A percentile compares a stretch with the other conserved stretches of the same genome.
These are phyloP conservation scores for Stramonita haemastoma DNA, from an alignment of 2,888 invertebrate species.

Conservation along the genomic window DNA sequence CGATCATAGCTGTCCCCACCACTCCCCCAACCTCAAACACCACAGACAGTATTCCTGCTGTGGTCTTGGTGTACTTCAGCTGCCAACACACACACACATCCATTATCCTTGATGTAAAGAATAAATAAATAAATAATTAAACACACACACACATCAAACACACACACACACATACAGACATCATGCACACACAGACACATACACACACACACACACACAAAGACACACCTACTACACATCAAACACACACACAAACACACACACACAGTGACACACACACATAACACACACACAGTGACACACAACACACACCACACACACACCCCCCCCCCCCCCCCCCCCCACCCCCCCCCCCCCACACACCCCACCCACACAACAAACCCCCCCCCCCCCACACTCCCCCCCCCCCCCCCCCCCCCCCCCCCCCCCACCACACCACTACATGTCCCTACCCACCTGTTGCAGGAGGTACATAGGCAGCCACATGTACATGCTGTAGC, in stretches of 20 bases:
- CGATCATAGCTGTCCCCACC: slow-evolving; percentile 78
- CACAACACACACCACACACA: neutral
- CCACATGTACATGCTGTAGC: slow-evolving; percentile 80
- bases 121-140: too few species aligned
- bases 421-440: too few species aligned
- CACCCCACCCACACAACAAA: too few species aligned
- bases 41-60: slow-evolving; percentile 79
- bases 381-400: too few species aligned
- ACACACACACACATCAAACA: neutral
- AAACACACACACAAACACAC: neutral
- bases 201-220: too few species aligned
- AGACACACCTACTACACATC: too few species aligned
- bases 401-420: too few species aligned
- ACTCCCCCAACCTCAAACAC: slow-evolving; percentile 79
- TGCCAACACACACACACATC: slow-evolving; percentile 53
- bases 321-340: too few species aligned
- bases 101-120: too few species aligned
- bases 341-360: too few species aligned
- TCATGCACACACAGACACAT: neutral
- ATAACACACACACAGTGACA: slow-evolving; percentile 27
- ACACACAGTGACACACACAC: neutral
- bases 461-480: slow-evolving; percentile 78
- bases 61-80: slow-evolving; percentile 76
- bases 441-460: slow-evolving; percentile 50
- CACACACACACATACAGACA: slow-evolving; percentile 8